Evolutionary conservation across 2,113 vertebrate genomes (phyloP).

Genomic region (Asarcornis scutulata): DNA sequence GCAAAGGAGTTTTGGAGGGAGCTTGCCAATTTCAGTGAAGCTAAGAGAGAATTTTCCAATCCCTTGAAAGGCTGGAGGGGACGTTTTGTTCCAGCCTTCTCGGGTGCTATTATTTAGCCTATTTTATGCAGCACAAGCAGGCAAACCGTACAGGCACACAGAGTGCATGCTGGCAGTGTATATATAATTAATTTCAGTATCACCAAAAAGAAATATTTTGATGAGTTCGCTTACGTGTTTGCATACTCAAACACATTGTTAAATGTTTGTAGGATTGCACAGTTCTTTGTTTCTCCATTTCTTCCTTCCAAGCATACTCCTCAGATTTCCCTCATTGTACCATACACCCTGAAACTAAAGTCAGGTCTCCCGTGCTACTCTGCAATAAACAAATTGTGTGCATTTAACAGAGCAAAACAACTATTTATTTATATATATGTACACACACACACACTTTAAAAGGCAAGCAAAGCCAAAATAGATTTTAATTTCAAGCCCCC

Average conservation of each 20-base stretch:
- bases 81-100: background rate
- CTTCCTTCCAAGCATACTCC: background rate
- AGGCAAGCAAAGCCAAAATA: background rate
- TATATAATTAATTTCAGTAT: background rate
- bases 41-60: background rate
- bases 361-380: background rate
- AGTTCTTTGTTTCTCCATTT: background rate
- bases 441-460: background rate
- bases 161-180: background rate
- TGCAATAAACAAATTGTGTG: background rate
- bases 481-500: constrained; percentile 6
- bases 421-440: background rate
- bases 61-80: background rate
- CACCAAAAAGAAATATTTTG: background rate
- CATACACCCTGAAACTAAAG: background rate
- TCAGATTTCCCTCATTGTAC: background rate
- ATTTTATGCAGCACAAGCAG: background rate
- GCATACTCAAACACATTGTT: background rate
- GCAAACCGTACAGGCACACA: background rate
- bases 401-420: background rate
- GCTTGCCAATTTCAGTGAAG: background rate
- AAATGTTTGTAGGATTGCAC: background rate
- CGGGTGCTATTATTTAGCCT: background rate
- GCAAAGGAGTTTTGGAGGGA: background rate
- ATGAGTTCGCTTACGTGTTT: background rate